A percentile compares a stretch with the other conserved stretches of the same genome.
Evolutionary conservation across 2,113 vertebrate species (phyloP).

Genomic region (Alethe diademata): DNA sequence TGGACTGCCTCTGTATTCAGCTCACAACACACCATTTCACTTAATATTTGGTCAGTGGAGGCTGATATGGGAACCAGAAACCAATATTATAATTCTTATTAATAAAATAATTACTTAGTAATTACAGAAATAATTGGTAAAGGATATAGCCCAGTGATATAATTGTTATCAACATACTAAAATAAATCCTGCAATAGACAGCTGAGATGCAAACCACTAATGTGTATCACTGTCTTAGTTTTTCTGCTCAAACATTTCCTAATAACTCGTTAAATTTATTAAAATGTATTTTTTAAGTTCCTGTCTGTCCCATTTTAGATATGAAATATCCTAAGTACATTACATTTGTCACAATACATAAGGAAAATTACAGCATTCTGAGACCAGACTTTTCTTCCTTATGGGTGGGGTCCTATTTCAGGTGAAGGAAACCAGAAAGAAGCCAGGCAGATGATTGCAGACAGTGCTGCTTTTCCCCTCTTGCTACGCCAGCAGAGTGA

Average conservation of each 20-base stretch:
- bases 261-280: not conserved
- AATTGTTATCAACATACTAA: not conserved
- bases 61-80: not conserved
- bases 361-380: not conserved
- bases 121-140: not conserved
- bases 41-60: not conserved
- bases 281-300: not conserved
- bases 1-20: not conserved
- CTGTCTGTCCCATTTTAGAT: not conserved
- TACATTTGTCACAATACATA: not conserved
- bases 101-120: not conserved
- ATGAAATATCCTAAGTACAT: not conserved
- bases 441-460: not conserved
- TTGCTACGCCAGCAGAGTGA: not conserved
- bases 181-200: not conserved
- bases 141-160: not conserved
- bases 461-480: not conserved
- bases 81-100: not conserved
- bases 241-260: not conserved
- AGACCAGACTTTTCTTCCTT: not conserved
- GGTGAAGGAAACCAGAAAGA: not conserved
- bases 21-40: not conserved
- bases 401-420: not conserved
- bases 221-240: accelerated
- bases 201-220: not conserved